Evolutionary conservation across 2,888 invertebrate species (phyloP).

Genomic region (Meliscaeva auricollis): DNA sequence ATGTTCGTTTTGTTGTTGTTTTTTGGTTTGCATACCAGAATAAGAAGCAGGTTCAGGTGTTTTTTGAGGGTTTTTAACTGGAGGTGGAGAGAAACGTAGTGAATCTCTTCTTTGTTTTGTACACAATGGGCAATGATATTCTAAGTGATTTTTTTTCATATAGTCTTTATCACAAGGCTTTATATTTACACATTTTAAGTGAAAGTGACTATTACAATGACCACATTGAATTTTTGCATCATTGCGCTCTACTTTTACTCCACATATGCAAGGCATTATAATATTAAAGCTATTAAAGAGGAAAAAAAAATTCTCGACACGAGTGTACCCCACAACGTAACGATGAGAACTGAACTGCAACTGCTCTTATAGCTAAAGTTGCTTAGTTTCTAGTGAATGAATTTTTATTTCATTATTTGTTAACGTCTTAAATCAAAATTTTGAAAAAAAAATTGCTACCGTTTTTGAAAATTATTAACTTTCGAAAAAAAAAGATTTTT

Average conservation of each 20-base stretch:
- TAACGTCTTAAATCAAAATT: too few relatives aligned
- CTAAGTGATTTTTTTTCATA: not conserved
- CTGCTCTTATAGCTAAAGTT: too few relatives aligned
- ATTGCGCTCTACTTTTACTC: conserved; percentile 18
- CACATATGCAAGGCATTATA: conserved; percentile 28
- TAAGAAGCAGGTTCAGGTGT: too few relatives aligned
- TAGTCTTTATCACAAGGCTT: conserved; percentile 15
- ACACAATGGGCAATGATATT: conserved; percentile 14
- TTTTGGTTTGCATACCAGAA: not conserved
- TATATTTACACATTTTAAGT: conserved; percentile 29
- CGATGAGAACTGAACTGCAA: not conserved
- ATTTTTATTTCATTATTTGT: too few relatives aligned
- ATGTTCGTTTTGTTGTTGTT: not conserved
- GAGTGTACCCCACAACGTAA: conserved; percentile 26
- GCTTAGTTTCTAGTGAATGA: too few relatives aligned
- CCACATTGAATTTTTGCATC: conserved; percentile 18
- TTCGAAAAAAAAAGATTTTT: too few relatives aligned
- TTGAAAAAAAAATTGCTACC: too few relatives aligned
- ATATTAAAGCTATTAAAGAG: not conserved
- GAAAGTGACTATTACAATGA: conserved; percentile 5
- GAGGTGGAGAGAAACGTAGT: not conserved
- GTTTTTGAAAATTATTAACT: too few relatives aligned
- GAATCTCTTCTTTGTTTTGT: conserved; percentile 12
- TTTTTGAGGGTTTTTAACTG: not conserved
- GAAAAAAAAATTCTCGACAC: conserved; percentile 12